Conservation (phyloP, 2,113 vertebrate species). For the Formicarius rufipectus region DNA sequence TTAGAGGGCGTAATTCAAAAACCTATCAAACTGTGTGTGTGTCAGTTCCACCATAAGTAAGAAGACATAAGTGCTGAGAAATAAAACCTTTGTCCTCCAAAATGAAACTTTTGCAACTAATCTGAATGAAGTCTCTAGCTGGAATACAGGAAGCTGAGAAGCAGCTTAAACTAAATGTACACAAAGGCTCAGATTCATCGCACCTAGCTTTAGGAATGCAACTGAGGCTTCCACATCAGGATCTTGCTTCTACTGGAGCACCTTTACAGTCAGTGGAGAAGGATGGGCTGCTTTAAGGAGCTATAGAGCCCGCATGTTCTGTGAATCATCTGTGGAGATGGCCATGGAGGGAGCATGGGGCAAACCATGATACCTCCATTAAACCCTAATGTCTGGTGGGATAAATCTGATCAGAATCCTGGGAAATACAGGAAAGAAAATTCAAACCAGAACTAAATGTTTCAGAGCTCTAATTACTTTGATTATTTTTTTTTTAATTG, state of each 20-base stretch:
- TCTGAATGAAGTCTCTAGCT: not conserved
- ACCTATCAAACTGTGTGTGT: not conserved
- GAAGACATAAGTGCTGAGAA: not conserved
- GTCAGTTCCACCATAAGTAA: not conserved
- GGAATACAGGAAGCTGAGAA: not conserved
- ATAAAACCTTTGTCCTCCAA: not conserved
- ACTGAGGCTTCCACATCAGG: not conserved
- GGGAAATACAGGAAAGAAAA: not conserved
- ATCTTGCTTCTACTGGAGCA: not conserved
- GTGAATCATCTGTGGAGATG: not conserved
- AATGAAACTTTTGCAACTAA: not conserved
- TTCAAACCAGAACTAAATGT: not conserved
- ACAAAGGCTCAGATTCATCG: not conserved
- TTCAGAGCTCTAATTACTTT: not conserved
- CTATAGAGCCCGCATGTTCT: not conserved
- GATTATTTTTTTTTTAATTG: not conserved
- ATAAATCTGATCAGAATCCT: not conserved
- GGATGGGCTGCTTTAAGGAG: not conserved
- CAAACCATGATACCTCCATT: not conserved
- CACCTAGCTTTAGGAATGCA: not conserved
- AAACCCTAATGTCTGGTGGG: not conserved
- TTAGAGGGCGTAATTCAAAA: not conserved
- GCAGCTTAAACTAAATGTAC: not conserved
- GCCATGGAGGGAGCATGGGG: not conserved
- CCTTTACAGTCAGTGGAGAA: not conserved